Conservation (phyloP, 2,888 invertebrate genomes). For the Athalia circularis region DNA sequence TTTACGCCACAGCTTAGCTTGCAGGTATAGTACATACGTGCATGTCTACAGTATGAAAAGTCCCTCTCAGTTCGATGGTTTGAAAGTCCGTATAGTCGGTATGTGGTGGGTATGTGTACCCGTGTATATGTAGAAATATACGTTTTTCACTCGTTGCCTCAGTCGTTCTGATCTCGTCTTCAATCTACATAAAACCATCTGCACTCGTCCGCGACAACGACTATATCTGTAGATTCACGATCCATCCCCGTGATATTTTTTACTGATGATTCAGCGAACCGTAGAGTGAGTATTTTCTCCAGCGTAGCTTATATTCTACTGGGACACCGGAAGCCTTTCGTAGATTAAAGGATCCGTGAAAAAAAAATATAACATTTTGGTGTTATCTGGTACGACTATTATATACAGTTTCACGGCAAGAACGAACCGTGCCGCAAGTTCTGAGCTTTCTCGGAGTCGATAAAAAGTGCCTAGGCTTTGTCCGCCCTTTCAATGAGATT, state of each 20-base stretch:
- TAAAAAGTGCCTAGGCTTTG: slow-evolving; percentile 6
- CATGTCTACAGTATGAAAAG: neutral
- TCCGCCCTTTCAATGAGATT: neutral
- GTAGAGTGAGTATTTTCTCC: neutral
- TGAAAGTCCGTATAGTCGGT: no score
- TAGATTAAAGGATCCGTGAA: neutral
- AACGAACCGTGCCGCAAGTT: neutral
- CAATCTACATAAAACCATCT: slow-evolving; percentile 23
- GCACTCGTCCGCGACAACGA: slow-evolving; percentile 9
- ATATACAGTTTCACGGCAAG: neutral
- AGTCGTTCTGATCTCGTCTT: slow-evolving; percentile 23
- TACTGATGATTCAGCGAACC: neutral
- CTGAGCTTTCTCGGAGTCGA: neutral
- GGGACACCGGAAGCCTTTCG: neutral
- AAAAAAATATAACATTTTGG: neutral
- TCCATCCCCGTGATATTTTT: slow-evolving; percentile 16
- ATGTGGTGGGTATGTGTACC: no score
- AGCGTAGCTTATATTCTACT: neutral
- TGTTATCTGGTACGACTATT: neutral
- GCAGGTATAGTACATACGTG: neutral
- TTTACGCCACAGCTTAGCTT: neutral
- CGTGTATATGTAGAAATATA: no score
- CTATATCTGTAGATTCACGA: neutral
- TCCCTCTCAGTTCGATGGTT: neutral
- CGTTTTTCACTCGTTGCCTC: neutral